phyloP scores from a whole-genome alignment of 2,113 vertebrate genomes.

The Notarius quadriscutis region DNA sequence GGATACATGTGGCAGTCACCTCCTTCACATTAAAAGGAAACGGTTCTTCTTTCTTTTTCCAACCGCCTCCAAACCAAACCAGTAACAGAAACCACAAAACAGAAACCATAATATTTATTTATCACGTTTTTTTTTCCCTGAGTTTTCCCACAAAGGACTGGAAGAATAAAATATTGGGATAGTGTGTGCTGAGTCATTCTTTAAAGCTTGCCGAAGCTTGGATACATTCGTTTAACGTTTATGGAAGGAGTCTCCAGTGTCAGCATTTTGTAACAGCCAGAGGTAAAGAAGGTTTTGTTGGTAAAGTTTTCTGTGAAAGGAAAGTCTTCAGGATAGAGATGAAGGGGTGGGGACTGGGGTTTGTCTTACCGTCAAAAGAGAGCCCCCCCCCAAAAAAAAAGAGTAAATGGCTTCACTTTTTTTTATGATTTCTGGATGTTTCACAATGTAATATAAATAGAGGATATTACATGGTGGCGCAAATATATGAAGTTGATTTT shows the following conservation, averaged over 20 bases:
- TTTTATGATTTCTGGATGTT: too few relatives aligned
- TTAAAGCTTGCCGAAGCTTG: neutral
- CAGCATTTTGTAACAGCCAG: too few relatives aligned
- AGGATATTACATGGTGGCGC: too few relatives aligned
- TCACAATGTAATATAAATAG: too few relatives aligned
- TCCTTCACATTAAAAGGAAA: constrained; percentile 68
- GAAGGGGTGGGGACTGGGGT: too few relatives aligned
- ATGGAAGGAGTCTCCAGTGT: neutral
- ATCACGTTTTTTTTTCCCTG: neutral
- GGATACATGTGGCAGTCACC: constrained; percentile 69
- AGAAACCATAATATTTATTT: neutral
- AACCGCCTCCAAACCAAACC: constrained; percentile 8
- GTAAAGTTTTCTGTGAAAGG: too few relatives aligned
- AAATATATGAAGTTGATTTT: too few relatives aligned
- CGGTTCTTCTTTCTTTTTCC: constrained; percentile 36
- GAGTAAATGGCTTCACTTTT: too few relatives aligned
- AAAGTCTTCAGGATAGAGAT: too few relatives aligned
- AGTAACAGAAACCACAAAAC: neutral
- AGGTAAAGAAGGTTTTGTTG: too few relatives aligned
- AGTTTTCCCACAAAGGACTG: constrained; percentile 16
- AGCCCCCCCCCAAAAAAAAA: too few relatives aligned
- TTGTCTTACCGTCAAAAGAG: too few relatives aligned
- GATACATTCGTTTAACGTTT: neutral
- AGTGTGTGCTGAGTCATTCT: neutral
- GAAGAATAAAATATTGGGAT: neutral